These are phyloP conservation scores for Bos javanicus DNA, from an alignment of 2,113 vertebrate genomes.

Conservation along the genomic window DNA sequence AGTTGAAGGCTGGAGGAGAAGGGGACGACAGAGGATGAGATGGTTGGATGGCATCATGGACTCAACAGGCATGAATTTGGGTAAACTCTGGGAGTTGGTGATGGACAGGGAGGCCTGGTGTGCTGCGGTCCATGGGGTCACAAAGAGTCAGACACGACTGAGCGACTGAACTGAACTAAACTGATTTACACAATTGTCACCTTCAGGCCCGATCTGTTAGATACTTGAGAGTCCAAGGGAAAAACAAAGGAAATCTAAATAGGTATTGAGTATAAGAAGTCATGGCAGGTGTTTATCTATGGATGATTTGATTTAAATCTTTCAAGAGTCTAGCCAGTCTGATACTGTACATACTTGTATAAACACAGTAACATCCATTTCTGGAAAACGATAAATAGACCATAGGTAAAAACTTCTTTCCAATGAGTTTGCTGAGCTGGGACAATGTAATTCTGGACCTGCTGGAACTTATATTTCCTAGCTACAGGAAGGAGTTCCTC, in stretches of 20 bases:
- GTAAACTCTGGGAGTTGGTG: neutral
- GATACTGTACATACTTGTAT: neutral
- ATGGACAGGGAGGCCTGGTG: neutral
- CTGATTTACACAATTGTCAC: neutral
- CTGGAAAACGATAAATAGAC: neutral
- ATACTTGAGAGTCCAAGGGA: neutral
- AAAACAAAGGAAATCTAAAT: neutral
- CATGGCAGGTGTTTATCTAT: neutral
- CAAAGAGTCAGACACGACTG: neutral
- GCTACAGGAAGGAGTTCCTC: neutral
- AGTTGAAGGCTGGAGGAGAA: neutral
- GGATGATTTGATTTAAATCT: neutral
- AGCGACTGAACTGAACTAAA: neutral
- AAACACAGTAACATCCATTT: neutral
- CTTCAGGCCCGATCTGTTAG: neutral
- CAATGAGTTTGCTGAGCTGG: neutral
- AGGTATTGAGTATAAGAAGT: neutral
- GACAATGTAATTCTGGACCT: neutral
- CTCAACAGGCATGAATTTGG: neutral
- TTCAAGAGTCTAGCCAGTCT: neutral
- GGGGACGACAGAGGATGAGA: neutral
- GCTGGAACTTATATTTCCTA: neutral
- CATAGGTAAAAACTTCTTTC: neutral
- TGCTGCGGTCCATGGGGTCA: fast-evolving
- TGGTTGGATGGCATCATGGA: neutral